Evolutionary conservation across 35 echinoderm and acorn worm genomes (phyloP), one percentile per base, ranked within the genome.

Genomic region (Strongylocentrotus purpuratus): DNA sequence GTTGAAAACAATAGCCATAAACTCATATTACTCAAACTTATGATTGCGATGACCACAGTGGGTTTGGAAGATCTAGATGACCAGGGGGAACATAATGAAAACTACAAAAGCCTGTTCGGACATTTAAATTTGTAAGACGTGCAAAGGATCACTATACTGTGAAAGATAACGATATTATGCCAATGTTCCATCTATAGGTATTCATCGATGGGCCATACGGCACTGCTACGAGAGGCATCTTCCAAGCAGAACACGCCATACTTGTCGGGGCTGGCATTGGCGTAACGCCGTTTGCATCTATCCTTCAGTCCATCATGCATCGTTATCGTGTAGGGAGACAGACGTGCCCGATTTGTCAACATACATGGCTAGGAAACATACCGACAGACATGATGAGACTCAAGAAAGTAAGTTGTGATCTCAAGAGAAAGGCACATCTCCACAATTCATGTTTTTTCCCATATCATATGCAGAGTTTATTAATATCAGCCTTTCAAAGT

Each of bases 141-240:
- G 15, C 50, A 10, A 12, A 55, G 11, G 0, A 55, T 55, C 50
- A 15, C 50, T 55, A 12, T 55, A 55, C 13, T 50, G 48, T 50
- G 13, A 50, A 50, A 10, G 48, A 50, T 50, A 50, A n/a, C 13
- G 8, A 55, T 55, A 55, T 11, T 55, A 12, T 55, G 15, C 50
- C 12, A 15, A 3, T 89, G 12, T 33, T 89, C 5, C 31, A 18
- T 71, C 5, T 33, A n/a, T n/a, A 99, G 98, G 96, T 98, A 12
- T 99, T 94, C 94, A 98, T 99, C 20, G 97, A 99, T 86, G 98
- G 98, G 45, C 98, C 98, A 2, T 99, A 98, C 85, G 98, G 98
- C 11, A 99, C 98, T 85, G 95, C 98, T 2, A 99, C 98, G 33
- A 97, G 98, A 91, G 96, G 85, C 5, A 99, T 99, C 31, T 98